phyloP scores from a whole-genome alignment of 1,140 invertebrate species.

The Trinorchestia longiramus region DNA sequence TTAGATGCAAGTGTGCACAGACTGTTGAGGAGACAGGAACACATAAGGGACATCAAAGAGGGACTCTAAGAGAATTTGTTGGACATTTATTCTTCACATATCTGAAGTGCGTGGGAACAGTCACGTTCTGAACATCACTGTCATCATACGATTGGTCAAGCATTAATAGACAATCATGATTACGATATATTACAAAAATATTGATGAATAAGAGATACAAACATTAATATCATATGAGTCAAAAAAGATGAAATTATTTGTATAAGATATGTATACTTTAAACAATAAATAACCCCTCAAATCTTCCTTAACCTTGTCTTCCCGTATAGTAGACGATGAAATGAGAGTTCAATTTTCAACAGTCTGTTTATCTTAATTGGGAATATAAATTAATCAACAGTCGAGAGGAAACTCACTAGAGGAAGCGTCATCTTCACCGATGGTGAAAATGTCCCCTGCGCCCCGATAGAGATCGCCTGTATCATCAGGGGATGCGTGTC shows the following conservation, averaged over 20 bases:
- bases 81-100: too few species aligned
- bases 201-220: not conserved
- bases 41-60: too few species aligned
- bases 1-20: too few species aligned
- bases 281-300: too few species aligned
- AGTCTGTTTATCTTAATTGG: not conserved
- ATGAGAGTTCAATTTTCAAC: too few species aligned
- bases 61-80: too few species aligned
- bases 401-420: not conserved
- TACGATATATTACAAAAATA: not conserved
- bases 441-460: slow-evolving; percentile 92
- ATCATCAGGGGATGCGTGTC: slow-evolving; percentile 74
- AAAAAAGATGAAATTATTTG: too few species aligned
- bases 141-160: not conserved
- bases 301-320: too few species aligned
- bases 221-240: too few species aligned
- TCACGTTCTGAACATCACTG: not conserved
- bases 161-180: not conserved
- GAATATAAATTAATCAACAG: not conserved
- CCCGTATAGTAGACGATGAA: too few species aligned
- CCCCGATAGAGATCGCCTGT: slow-evolving; percentile 89
- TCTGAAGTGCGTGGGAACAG: not conserved
- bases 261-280: too few species aligned
- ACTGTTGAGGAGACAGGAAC: too few species aligned
- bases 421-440: slow-evolving; percentile 70